phyloP scores from a whole-genome alignment of 1,140 invertebrate genomes.

The Zaprionus ghesquierei region DNA sequence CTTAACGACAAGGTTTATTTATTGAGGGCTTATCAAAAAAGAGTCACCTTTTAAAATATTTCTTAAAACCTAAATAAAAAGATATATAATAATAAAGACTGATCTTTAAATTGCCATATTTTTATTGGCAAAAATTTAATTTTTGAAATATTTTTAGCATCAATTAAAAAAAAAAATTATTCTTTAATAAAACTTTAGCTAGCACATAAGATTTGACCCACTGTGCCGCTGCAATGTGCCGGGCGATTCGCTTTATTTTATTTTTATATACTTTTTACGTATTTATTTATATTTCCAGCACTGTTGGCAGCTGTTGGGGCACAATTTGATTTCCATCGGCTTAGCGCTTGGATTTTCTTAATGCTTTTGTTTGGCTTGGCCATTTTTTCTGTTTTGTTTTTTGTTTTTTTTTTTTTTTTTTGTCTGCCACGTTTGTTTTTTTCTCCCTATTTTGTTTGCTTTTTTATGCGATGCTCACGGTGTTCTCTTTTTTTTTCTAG shows the following conservation, averaged over 20 bases:
- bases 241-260: constrained; percentile 21
- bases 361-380: constrained; percentile 36
- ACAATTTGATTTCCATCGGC: constrained; percentile 51
- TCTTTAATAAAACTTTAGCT: not conserved
- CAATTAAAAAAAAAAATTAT: not conserved
- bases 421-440: not conserved
- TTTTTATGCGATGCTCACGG: not conserved
- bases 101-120: too few species aligned
- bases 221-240: constrained; percentile 33
- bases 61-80: too few species aligned
- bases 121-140: too few species aligned
- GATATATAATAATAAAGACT: too few species aligned
- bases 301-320: constrained; percentile 38
- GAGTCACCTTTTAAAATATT: too few species aligned
- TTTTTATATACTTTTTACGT: constrained; percentile 43
- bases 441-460: not conserved
- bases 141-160: too few species aligned
- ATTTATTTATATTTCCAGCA: constrained; percentile 35
- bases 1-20: too few species aligned
- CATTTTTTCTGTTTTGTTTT: not conserved
- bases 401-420: not conserved
- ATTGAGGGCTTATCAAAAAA: too few species aligned
- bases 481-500: constrained; percentile 15
- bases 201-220: not conserved
- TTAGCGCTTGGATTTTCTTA: constrained; percentile 51